Evolutionary conservation across 2,797 vertebrate genomes (phyloP).

Genomic region (Sphenodon punctatus): DNA sequence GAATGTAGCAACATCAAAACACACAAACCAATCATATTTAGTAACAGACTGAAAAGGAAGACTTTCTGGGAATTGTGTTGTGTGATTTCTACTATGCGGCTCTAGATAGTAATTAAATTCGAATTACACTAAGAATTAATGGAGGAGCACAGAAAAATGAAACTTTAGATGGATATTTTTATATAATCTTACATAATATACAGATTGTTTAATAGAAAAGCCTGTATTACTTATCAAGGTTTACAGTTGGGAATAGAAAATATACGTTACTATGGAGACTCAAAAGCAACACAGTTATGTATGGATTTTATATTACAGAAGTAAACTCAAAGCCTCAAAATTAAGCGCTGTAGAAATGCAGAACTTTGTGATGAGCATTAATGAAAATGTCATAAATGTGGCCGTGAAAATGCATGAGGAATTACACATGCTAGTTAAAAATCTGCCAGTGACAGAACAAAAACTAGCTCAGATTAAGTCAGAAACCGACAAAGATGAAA

Average conservation of each 20-base stretch:
- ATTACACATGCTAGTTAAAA: neutral
- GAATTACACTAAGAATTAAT: neutral
- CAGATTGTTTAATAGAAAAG: neutral
- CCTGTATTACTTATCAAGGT: neutral
- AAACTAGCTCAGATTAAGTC: neutral
- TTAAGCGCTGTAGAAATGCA: neutral
- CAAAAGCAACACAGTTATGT: neutral
- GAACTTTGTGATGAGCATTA: neutral
- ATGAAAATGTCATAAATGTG: neutral
- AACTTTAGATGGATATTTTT: neutral
- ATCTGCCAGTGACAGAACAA: neutral
- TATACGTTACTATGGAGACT: neutral
- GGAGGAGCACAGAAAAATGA: neutral
- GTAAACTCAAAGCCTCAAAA: neutral
- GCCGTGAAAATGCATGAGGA: neutral
- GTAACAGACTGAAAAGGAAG: neutral
- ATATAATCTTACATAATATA: neutral
- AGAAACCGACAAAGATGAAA: neutral
- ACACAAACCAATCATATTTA: neutral
- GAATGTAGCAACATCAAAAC: neutral
- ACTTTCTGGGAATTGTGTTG: neutral
- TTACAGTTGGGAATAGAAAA: neutral
- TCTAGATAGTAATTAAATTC: neutral
- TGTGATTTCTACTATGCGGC: neutral
- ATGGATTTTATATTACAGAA: neutral